Conservation (phyloP, 92 coral and sea anemone species). For the Epizoanthus ramosus region DNA sequence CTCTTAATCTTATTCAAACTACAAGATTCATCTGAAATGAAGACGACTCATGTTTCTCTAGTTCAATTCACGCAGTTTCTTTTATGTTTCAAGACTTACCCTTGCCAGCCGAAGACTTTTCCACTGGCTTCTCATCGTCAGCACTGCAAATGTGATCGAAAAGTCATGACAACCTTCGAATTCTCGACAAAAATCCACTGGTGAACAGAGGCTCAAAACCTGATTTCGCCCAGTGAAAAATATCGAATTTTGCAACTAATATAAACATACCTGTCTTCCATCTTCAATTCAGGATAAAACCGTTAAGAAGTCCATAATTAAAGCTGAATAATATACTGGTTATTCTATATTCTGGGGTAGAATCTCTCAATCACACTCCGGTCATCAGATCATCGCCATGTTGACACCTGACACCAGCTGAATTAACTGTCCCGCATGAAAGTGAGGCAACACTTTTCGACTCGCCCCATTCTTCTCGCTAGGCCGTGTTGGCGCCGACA, state of each 20-base stretch:
- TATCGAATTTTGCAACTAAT: not conserved
- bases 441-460: too few relatives aligned
- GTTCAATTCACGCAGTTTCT: not conserved
- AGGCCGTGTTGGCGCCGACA: too few relatives aligned
- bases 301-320: not conserved
- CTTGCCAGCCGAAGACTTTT: not conserved
- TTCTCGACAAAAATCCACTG: slow-evolving; percentile 17
- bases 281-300: slow-evolving; percentile 7
- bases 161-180: slow-evolving; percentile 30
- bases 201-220: not conserved
- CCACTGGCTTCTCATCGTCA: slow-evolving; percentile 23
- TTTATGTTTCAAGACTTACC: not conserved
- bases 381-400: slow-evolving; percentile 45
- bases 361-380: not conserved
- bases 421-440: not conserved
- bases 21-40: not conserved
- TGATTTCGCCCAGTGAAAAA: not conserved
- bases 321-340: not conserved
- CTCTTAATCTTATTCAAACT: not conserved
- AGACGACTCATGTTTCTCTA: not conserved
- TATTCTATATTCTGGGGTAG: not conserved
- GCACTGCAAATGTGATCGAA: slow-evolving; percentile 16
- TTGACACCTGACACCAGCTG: slow-evolving; percentile 37
- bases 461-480: too few relatives aligned
- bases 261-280: slow-evolving; percentile 30